These are phyloP conservation scores for Etia nguti DNA, from an alignment of 2,113 vertebrate genomes.

Conservation along the genomic window DNA sequence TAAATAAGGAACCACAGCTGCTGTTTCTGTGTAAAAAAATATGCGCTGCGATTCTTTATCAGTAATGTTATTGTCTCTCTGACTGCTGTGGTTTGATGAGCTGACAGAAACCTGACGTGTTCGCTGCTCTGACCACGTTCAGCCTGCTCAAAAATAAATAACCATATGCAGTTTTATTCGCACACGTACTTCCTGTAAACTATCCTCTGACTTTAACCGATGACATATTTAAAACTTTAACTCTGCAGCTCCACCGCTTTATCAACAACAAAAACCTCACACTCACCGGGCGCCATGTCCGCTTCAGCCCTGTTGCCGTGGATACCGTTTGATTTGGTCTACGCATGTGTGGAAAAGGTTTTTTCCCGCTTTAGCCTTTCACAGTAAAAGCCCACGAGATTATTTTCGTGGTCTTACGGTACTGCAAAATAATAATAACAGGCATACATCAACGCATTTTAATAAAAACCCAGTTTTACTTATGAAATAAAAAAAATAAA, in stretches of 20 bases:
- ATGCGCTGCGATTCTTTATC: neutral
- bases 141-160: neutral
- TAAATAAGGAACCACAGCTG: neutral
- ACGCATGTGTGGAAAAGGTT: neutral
- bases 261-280: neutral
- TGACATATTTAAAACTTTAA: neutral
- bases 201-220: neutral
- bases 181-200: neutral
- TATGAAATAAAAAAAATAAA: neutral
- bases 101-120: neutral
- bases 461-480: neutral
- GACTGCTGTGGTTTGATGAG: neutral
- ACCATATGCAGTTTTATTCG: neutral
- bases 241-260: neutral
- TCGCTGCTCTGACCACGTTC: neutral
- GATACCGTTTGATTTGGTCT: conserved; percentile 21
- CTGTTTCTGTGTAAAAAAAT: neutral
- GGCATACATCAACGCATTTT: neutral
- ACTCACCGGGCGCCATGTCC: conserved; percentile 57
- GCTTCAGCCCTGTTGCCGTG: conserved; percentile 26
- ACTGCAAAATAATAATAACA: neutral
- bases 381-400: neutral
- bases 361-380: neutral
- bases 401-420: neutral
- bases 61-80: neutral